Evolutionary conservation across 2,797 vertebrate species (phyloP).

Genomic region (Margarornis squamiger): DNA sequence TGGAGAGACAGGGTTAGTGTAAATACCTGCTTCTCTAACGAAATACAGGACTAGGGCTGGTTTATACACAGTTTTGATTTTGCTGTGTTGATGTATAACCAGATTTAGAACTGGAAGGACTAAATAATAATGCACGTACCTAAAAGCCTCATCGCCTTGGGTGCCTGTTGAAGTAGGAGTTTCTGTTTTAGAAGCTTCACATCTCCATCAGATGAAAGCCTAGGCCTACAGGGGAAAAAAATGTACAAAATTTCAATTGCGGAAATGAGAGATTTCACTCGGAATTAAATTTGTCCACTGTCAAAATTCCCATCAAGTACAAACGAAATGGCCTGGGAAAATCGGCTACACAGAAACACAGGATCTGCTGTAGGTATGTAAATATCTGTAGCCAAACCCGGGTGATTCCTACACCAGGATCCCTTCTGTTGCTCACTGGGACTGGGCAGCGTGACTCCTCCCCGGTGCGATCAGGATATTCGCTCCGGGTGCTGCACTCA

Average conservation of each 20-base stretch:
- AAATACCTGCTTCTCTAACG: neutral
- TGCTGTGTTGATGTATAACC: rapidly evolving
- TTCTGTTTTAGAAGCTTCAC: neutral
- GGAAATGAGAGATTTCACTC: neutral
- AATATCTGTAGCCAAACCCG: rapidly evolving
- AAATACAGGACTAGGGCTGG: neutral
- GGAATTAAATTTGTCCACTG: neutral
- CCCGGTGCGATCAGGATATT: rapidly evolving
- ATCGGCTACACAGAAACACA: rapidly evolving
- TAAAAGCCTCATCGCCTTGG: conserved; percentile 12
- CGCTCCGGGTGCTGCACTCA: neutral
- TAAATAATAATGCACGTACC: neutral
- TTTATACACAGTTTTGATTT: neutral
- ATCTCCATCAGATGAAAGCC: neutral
- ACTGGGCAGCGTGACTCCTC: neutral
- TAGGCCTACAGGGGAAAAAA: neutral
- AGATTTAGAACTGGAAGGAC: neutral
- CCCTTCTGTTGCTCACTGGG: rapidly evolving
- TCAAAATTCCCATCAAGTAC: neutral
- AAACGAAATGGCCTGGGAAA: neutral
- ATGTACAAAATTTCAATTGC: neutral
- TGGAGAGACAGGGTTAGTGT: rapidly evolving
- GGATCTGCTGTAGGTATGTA: neutral
- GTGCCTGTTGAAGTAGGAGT: neutral
- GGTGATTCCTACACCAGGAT: neutral